Conservation (phyloP, 2,888 invertebrate genomes). For the Ophion costatus region DNA sequence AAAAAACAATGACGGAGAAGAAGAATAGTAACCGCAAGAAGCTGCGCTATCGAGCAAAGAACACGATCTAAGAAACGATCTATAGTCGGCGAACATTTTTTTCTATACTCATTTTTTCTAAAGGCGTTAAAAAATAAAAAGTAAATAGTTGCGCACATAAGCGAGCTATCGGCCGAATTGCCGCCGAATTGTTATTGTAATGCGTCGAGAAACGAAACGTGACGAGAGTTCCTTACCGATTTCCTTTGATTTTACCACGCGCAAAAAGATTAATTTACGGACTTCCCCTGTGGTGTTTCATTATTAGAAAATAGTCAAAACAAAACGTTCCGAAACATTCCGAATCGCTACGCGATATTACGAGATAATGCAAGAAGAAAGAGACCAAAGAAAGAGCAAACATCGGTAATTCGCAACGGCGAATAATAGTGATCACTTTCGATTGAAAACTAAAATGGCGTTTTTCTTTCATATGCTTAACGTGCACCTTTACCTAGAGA, state of each 20-base stretch:
- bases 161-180: constrained; percentile 43
- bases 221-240: constrained; percentile 53
- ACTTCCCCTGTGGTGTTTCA: not conserved
- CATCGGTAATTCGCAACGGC: constrained; percentile 64
- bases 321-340: constrained; percentile 29
- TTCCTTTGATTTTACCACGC: not conserved
- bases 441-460: constrained; percentile 49
- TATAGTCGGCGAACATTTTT: constrained; percentile 33
- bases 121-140: constrained; percentile 14
- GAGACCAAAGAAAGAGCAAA: not conserved
- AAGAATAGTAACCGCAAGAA: constrained; percentile 24
- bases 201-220: constrained; percentile 64
- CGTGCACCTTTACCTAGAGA: constrained; percentile 89
- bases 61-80: constrained; percentile 32
- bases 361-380: constrained; percentile 42
- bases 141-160: constrained; percentile 30
- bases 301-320: constrained; percentile 9
- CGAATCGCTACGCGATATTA: constrained; percentile 31
- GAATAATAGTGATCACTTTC: constrained; percentile 57
- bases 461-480: not conserved
- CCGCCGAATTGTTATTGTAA: constrained; percentile 18
- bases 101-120: constrained; percentile 21
- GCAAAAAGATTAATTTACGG: not conserved
- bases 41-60: constrained; percentile 49
- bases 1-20: not conserved